phyloP scores from a whole-genome alignment of 2,113 vertebrate genomes.

The Gorsachius goisagi region DNA sequence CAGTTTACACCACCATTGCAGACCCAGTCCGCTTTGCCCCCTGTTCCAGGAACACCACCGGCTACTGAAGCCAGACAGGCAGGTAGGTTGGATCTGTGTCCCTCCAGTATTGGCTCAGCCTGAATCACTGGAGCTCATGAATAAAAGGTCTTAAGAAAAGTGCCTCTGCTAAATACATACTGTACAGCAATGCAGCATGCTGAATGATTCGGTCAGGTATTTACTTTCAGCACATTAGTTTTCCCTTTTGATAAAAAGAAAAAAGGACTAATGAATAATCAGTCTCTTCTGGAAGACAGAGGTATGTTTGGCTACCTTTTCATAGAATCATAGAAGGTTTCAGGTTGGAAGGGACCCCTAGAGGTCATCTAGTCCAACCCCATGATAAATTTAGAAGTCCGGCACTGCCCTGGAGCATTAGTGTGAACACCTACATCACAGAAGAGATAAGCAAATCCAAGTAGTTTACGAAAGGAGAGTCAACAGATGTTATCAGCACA shows the following conservation, averaged over 20 bases:
- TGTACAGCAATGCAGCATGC: neutral
- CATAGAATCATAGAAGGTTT: no score
- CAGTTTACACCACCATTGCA: neutral
- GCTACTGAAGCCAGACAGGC: neutral
- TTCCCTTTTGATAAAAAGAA: neutral
- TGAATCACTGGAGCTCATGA: neutral
- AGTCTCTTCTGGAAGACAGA: neutral
- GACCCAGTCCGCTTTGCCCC: neutral
- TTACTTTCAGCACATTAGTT: neutral
- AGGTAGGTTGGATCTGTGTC: neutral
- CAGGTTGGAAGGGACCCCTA: no score
- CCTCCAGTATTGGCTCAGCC: neutral
- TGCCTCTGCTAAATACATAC: neutral
- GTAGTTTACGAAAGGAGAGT: neutral
- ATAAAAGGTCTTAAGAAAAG: neutral
- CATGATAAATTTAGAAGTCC: neutral
- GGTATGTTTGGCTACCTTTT: neutral
- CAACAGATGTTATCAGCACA: neutral
- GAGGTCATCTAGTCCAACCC: no score
- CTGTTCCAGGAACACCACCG: neutral
- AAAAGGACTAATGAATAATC: neutral
- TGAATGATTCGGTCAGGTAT: neutral
- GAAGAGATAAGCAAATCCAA: neutral
- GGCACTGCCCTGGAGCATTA: neutral
- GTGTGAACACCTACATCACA: neutral